Conservation (phyloP, 2,797 vertebrate genomes). For the Paguma larvata region DNA sequence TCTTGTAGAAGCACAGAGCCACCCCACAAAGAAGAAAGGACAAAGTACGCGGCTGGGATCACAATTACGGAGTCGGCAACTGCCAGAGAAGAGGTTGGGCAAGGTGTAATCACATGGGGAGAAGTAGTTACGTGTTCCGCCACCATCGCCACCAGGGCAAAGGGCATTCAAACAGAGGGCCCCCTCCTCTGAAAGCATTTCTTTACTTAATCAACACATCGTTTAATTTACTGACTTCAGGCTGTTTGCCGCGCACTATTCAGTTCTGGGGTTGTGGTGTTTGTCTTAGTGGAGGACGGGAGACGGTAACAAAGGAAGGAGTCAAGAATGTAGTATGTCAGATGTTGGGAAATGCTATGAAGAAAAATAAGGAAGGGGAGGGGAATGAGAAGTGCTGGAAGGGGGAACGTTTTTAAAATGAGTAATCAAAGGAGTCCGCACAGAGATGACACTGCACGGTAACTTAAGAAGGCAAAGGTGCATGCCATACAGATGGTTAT, state of each 20-base stretch:
- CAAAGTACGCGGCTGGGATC: slow-evolving; percentile 87
- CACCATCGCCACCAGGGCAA: not conserved
- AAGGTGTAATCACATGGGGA: not conserved
- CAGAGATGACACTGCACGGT: not conserved
- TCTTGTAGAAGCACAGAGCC: not conserved
- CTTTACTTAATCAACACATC: not conserved
- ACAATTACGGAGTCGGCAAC: not conserved
- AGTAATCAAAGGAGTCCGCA: not conserved
- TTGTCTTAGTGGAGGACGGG: not conserved
- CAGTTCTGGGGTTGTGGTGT: not conserved
- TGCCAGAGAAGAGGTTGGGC: not conserved
- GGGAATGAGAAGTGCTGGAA: not conserved
- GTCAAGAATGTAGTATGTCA: not conserved
- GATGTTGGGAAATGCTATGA: not conserved
- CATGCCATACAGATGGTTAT: fast-evolving
- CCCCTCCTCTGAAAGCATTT: not conserved
- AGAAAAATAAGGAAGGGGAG: not conserved
- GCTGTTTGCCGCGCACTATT: not conserved
- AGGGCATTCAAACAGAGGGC: not conserved
- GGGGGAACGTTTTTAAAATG: not conserved
- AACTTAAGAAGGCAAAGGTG: not conserved
- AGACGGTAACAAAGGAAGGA: not conserved
- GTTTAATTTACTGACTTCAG: not conserved
- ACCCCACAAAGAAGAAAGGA: slow-evolving; percentile 77
- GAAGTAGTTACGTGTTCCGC: not conserved